phyloP scores from a whole-genome alignment of 2,797 vertebrate species.

The Lagocephalus sceleratus region DNA sequence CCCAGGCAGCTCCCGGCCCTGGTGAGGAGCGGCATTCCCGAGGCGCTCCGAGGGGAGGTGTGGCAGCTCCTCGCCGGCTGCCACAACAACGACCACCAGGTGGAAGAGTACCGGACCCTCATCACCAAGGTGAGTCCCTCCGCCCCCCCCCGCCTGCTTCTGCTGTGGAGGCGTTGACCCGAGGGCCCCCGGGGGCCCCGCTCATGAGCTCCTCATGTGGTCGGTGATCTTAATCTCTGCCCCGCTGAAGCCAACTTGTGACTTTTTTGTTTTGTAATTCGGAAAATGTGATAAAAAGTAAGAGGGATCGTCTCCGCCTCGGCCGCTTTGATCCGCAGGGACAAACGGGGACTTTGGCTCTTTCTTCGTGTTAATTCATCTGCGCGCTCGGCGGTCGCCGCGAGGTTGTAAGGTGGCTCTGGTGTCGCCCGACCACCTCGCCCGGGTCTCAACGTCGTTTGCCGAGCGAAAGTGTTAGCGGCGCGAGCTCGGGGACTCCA shows the following conservation, averaged over 20 bases:
- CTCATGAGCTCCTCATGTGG: not conserved
- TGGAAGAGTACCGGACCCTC: conserved; percentile 96
- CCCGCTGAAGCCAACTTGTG: not conserved
- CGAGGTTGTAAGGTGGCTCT: too few relatives aligned
- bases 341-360: too few relatives aligned
- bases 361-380: too few relatives aligned
- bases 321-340: too few relatives aligned
- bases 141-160: too few relatives aligned
- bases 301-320: too few relatives aligned
- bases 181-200: not conserved
- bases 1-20: conserved; percentile 87
- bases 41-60: conserved; percentile 95
- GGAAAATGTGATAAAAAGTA: too few relatives aligned
- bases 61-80: conserved; percentile 98
- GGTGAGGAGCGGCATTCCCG: conserved; percentile 93
- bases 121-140: conserved; percentile 89
- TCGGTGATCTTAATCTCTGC: not conserved
- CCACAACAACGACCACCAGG: conserved; percentile 95
- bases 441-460: too few relatives aligned
- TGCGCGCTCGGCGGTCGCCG: too few relatives aligned
- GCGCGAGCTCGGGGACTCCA: too few relatives aligned
- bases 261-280: not conserved
- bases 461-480: too few relatives aligned
- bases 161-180: not conserved
- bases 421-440: too few relatives aligned